Evolutionary conservation across 2,113 vertebrate genomes (phyloP), one percentile per base, ranked within the genome.

Genomic region (Xiphophorus maculatus): DNA sequence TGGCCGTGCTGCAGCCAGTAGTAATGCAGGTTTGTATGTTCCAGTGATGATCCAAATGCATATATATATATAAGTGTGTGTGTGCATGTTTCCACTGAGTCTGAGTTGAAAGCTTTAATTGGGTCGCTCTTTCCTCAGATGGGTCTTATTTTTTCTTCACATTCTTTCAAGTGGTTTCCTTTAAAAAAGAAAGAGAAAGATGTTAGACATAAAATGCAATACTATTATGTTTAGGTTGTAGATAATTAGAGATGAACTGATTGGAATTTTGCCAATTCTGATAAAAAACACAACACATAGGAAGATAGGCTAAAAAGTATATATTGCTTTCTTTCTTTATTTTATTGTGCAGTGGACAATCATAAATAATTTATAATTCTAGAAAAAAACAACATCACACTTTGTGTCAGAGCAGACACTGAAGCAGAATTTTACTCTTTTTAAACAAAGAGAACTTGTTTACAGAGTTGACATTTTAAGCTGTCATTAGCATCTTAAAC

Each of bases 161-260:
- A 87, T 90, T 79, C 94, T 93, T 0, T 95, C 94, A 1, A 85
- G 81, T 0, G 83, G 86, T 81, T 91, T 94, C 88, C 71, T 91
- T 29, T 5, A 77, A 71, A 70, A 15, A 73, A 40, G 67, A 71
- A 35, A 35, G 17, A 29, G 76, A 66, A 0, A 4, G 22, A 28
- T 10, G 66, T 27, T 2, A 63, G 0, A 44, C 19, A 71, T 8
- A 4, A 48, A 51, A 11, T 37, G 9, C 2, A 4, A 13, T 17
- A 1, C 0, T 3, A 54, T 14, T 2, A 13, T n/a, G 40, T 4
- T 40, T 1, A 27, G 73, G 29, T 17, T 4, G 12, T 54, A 29
- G 15, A 29, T 48, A 63, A 15, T 63, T 19, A 19, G 62, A 63
- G 51, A 19, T 48, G 14, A 15, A 48, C 1, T 17, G 4, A 48